Conservation (phyloP, 2,113 vertebrate species). For the Dolichallabes microphthalmus region DNA sequence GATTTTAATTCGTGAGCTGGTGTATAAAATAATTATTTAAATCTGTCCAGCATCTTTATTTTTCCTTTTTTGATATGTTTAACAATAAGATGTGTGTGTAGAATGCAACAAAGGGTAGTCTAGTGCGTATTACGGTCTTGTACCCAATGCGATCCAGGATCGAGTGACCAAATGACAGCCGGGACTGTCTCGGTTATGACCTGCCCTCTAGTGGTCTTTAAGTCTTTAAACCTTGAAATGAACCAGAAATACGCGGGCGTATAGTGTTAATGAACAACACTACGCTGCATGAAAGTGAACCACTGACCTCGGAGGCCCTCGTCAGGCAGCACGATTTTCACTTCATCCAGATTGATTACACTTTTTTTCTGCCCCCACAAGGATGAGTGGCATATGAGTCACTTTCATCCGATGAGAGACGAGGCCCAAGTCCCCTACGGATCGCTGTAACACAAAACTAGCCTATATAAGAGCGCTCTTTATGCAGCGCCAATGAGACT, state of each 20-base stretch:
- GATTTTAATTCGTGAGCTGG: neutral
- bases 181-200: neutral
- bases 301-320: neutral
- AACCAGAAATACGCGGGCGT: neutral
- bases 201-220: neutral
- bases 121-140: neutral
- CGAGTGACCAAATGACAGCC: neutral
- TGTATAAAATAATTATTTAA: neutral
- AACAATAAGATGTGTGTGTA: neutral
- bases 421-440: neutral
- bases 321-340: neutral
- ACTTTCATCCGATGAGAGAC: neutral
- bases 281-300: neutral
- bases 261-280: neutral
- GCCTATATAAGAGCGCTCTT: neutral
- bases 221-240: neutral
- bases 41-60: neutral
- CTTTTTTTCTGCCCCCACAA: neutral
- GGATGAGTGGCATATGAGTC: neutral
- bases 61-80: neutral
- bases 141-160: neutral
- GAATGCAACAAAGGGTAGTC: neutral
- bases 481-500: neutral
- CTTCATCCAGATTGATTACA: neutral
- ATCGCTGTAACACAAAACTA: too few species aligned